A percentile compares a stretch with the other conserved stretches of the same genome.
These are phyloP conservation scores for Myoxocephalus aenaeus DNA, from an alignment of 2,797 vertebrate species.

Conservation along the genomic window DNA sequence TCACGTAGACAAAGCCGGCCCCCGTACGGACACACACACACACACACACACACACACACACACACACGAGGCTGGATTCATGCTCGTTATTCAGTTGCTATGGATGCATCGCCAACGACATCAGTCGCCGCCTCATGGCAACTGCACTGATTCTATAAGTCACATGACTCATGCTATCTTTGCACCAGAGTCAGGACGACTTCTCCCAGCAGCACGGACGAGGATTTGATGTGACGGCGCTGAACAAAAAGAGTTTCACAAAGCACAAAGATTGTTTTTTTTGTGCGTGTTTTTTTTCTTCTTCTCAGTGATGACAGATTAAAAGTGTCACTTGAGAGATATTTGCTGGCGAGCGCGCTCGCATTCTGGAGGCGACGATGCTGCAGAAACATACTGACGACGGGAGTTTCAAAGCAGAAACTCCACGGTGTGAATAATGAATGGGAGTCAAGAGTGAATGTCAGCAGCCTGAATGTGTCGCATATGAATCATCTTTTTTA, in stretches of 20 bases:
- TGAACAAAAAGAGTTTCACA: constrained; percentile 5
- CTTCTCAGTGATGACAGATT: neutral
- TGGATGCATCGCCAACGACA: constrained; percentile 42
- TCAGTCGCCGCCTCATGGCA: no score
- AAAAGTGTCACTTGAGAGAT: constrained; percentile 19
- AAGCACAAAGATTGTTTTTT: neutral
- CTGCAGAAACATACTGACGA: neutral
- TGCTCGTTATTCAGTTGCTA: constrained; percentile 64
- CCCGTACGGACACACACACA: neutral
- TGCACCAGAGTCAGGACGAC: no score
- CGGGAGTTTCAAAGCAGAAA: neutral
- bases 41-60: no score
- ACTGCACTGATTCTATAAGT: no score
- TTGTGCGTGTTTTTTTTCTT: no score
- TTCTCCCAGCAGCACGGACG: no score
- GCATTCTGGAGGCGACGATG: constrained; percentile 3
- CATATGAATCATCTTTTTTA: neutral
- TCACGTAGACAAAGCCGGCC: neutral
- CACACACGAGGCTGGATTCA: constrained; percentile 22
- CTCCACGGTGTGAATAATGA: neutral
- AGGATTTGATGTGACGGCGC: neutral
- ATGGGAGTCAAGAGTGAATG: neutral
- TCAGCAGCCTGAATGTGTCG: neutral
- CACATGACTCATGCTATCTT: no score
- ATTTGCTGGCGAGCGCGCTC: neutral